phyloP scores from a whole-genome alignment of 1,140 invertebrate genomes.

The Tetramorium simillimum region DNA sequence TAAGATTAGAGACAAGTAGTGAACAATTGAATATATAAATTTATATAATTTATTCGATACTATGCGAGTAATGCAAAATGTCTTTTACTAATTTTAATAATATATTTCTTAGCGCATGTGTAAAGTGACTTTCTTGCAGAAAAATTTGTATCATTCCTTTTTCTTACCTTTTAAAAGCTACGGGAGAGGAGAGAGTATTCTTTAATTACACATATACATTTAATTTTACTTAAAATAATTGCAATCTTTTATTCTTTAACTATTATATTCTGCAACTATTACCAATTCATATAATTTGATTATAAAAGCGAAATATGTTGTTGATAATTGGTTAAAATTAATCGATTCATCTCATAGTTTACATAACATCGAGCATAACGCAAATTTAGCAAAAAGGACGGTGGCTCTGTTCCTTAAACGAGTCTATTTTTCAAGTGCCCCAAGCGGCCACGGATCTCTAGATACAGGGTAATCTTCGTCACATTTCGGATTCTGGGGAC shows the following conservation, averaged over 20 bases:
- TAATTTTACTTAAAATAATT: constrained; percentile 1
- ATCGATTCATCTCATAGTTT: background rate
- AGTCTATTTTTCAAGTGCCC: constrained; percentile 63
- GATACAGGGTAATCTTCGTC: constrained; percentile 69
- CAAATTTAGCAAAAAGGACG: constrained; percentile 33
- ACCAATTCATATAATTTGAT: background rate
- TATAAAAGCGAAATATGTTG: background rate
- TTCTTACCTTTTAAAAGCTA: background rate
- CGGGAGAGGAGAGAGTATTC: background rate
- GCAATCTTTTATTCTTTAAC: background rate
- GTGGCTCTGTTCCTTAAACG: constrained; percentile 14
- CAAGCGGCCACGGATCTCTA: constrained; percentile 55
- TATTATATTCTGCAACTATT: background rate
- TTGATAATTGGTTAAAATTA: background rate
- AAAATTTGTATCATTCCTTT: background rate
- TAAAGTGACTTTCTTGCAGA: background rate
- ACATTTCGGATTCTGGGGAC: constrained; percentile 60
- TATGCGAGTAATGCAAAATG: background rate
- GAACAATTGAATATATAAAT: background rate
- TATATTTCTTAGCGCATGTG: background rate
- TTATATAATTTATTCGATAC: background rate
- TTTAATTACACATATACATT: background rate
- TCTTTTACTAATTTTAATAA: background rate
- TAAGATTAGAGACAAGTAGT: background rate
- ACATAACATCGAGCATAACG: background rate